Percentiles rank a stretch among this genome's conserved stretches.
These are phyloP conservation scores for Clinocottus analis DNA, from an alignment of 2,113 vertebrate species.

Conservation along the genomic window DNA sequence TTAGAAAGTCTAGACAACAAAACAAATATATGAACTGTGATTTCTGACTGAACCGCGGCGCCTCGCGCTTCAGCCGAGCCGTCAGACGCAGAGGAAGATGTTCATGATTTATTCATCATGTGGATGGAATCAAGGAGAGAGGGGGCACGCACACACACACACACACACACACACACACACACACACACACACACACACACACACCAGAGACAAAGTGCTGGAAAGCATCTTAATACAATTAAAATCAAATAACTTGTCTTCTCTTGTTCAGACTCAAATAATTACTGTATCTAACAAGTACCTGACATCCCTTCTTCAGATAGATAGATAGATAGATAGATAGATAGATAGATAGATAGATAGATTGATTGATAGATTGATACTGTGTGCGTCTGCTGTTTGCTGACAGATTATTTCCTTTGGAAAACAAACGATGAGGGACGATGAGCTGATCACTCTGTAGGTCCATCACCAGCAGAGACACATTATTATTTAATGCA, in stretches of 20 bases:
- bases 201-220: not conserved
- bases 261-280: not conserved
- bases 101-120: conserved; percentile 20
- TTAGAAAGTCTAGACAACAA: not conserved
- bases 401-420: not conserved
- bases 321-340: too few species aligned
- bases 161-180: conserved; percentile 7
- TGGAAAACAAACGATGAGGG: not conserved
- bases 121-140: not conserved
- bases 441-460: not conserved
- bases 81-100: not conserved
- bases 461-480: not conserved
- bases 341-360: too few species aligned
- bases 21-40: too few species aligned
- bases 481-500: not conserved
- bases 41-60: too few species aligned
- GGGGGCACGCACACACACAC: not conserved
- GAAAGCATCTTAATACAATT: not conserved
- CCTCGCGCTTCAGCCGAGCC: not conserved
- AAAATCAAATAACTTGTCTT: not conserved
- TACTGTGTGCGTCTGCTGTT: too few species aligned
- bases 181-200: conserved; percentile 13
- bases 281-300: not conserved
- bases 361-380: too few species aligned
- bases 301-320: too few species aligned